Percentiles rank a stretch among this genome's conserved stretches.
Evolutionary conservation across 2,113 vertebrate genomes (phyloP).

Genomic region (Leucopsar rothschildi): DNA sequence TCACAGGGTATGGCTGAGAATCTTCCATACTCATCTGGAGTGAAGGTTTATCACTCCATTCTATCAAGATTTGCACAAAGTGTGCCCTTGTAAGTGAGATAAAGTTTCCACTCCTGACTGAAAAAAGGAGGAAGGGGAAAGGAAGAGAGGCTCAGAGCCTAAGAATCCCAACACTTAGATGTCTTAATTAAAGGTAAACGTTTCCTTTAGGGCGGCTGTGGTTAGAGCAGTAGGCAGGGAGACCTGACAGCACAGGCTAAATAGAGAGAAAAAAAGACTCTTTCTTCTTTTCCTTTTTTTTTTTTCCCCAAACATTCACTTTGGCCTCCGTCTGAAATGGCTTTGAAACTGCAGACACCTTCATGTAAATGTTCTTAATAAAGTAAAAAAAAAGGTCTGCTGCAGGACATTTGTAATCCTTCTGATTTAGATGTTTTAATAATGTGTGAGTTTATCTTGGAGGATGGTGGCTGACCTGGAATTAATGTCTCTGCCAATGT

Average conservation of each 20-base stretch:
- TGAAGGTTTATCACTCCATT: neutral
- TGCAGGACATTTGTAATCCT: constrained; percentile 26
- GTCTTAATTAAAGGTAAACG: constrained; percentile 43
- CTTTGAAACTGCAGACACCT: constrained; percentile 49
- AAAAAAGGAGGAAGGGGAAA: neutral
- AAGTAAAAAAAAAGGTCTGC: neutral
- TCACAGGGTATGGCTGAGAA: neutral
- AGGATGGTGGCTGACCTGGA: constrained; percentile 39
- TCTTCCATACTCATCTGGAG: neutral
- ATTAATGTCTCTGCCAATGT: neutral
- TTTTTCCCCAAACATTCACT: neutral
- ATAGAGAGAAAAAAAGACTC: neutral
- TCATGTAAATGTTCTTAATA: constrained; percentile 53
- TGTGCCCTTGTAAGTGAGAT: neutral
- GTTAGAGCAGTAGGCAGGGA: constrained; percentile 25
- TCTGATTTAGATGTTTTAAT: constrained; percentile 63
- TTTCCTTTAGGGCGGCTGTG: constrained; percentile 15
- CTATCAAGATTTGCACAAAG: neutral
- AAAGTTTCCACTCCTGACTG: neutral
- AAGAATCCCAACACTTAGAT: neutral
- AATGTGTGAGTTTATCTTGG: constrained; percentile 50
- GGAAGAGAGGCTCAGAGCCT: neutral
- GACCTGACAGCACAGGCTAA: neutral
- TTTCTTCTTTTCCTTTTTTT: neutral
- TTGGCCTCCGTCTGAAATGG: constrained; percentile 6